Percentiles rank a stretch among this genome's conserved stretches.
phyloP scores from a whole-genome alignment of 2,888 invertebrate genomes.

The Nemotelus nigrinus region DNA sequence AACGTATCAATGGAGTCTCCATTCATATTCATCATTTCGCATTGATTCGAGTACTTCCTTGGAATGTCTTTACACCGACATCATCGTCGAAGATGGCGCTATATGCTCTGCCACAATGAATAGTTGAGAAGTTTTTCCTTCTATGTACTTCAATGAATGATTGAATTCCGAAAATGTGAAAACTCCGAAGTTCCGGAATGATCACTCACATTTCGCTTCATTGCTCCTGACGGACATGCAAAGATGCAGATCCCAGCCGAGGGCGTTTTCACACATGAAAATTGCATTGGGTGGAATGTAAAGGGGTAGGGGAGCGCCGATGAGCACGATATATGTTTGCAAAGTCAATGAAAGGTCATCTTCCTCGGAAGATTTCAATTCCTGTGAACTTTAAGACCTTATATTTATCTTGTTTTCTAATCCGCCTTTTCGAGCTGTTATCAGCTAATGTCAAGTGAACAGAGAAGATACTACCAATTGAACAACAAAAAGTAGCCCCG shows the following conservation, averaged over 20 bases:
- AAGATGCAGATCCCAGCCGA: background rate
- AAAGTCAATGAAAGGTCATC: too few species aligned
- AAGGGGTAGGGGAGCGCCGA: too few species aligned
- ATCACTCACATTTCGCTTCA: slow-evolving; percentile 21
- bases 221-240: slow-evolving; percentile 18
- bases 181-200: slow-evolving; percentile 19
- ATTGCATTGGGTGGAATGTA: too few species aligned
- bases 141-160: slow-evolving; percentile 6
- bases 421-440: too few species aligned
- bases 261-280: too few species aligned
- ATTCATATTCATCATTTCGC: slow-evolving; percentile 1
- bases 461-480: too few species aligned
- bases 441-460: too few species aligned
- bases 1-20: slow-evolving; percentile 6
- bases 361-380: too few species aligned
- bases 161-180: slow-evolving; percentile 26
- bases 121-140: background rate
- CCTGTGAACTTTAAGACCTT: too few species aligned
- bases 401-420: too few species aligned
- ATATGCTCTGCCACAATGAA: background rate
- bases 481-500: too few species aligned
- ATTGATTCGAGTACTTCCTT: background rate
- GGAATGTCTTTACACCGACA: background rate
- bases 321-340: too few species aligned
- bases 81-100: background rate